Evolutionary conservation across 2,888 invertebrate genomes (phyloP), one percentile per base, ranked within the genome.

Genomic region (Operophtera brumata): DNA sequence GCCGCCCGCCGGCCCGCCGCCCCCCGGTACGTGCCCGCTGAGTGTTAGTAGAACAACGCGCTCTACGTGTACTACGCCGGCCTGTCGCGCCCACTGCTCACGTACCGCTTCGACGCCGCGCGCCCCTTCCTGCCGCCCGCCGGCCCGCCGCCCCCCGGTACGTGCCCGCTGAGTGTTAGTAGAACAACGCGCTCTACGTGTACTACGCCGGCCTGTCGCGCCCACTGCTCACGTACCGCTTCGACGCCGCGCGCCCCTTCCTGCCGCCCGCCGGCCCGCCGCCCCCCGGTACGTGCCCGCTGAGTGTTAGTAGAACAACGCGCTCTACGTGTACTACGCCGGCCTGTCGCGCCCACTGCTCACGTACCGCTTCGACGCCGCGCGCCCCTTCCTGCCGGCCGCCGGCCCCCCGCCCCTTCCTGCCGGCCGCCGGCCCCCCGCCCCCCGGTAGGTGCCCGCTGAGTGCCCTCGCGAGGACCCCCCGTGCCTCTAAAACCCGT

Each of bases 21-120:
- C 3, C 8, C 30, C 30, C 30, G 30, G n/a, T n/a, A n/a, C n/a
- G n/a, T n/a, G n/a, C n/a, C n/a, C n/a, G n/a, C n/a, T n/a, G n/a
- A n/a, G n/a, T n/a, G n/a, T n/a, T n/a, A n/a, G n/a, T n/a, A 98
- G 86, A 97, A 97, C 78, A 98, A 98, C 83, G 94, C 97, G 0
- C 90, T 98, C 5, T 98, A 96, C 78, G 93, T 98, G 45, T 98
- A 98, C 87, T 97, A 97, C 84, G 95, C 96, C n/a, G 34, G 1
- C n/a, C n/a, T 20, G 20, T 94, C 96, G 26, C 95, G 96, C 72
- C 97, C 96, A 66, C 84, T 98, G 69, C 93, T 97, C 67, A 94
- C 94, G 49, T 96, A 96, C 82, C 94, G 96, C 74, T 98, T 98
- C 86, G 97, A 97, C 73, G 94, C 95, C 6, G 93, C 94, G 14